Conservation (phyloP, 2,888 invertebrate genomes). For the Gnatocerus cornutus region DNA sequence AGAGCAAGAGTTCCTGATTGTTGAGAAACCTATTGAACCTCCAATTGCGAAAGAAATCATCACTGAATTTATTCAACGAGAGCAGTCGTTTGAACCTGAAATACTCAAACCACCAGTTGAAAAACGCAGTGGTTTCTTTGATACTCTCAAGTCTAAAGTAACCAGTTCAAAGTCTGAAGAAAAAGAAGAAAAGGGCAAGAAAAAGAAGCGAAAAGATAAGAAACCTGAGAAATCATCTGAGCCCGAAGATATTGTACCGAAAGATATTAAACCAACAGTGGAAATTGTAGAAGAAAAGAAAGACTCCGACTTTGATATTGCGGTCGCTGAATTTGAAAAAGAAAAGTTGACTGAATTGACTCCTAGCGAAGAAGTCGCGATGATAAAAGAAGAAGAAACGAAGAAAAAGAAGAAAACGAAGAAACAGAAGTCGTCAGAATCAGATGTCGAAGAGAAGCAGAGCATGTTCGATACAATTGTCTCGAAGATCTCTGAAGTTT, state of each 20-base stretch:
- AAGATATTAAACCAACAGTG: not conserved
- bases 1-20: constrained; percentile 14
- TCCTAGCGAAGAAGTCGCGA: constrained; percentile 42
- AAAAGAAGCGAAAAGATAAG: constrained; percentile 44
- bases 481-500: constrained; percentile 62
- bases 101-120: constrained; percentile 17
- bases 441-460: constrained; percentile 53
- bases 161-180: constrained; percentile 42
- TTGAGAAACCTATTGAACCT: constrained; percentile 20
- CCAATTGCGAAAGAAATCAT: constrained; percentile 9
- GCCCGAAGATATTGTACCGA: constrained; percentile 8
- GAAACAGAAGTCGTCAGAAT: constrained; percentile 48
- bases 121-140: constrained; percentile 45
- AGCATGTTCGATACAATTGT: constrained; percentile 62
- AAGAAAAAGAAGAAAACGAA: constrained; percentile 53
- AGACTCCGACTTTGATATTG: constrained; percentile 17
- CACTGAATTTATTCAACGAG: constrained; percentile 38
- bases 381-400: constrained; percentile 41
- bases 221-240: constrained; percentile 15
- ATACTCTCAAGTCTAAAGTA: constrained; percentile 53
- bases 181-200: constrained; percentile 38
- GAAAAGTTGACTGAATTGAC: constrained; percentile 39
- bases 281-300: constrained; percentile 10
- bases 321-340: constrained; percentile 26
- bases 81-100: constrained; percentile 26